Evolutionary conservation across 1,140 invertebrate genomes (phyloP).

Genomic region (Portunus trituberculatus): DNA sequence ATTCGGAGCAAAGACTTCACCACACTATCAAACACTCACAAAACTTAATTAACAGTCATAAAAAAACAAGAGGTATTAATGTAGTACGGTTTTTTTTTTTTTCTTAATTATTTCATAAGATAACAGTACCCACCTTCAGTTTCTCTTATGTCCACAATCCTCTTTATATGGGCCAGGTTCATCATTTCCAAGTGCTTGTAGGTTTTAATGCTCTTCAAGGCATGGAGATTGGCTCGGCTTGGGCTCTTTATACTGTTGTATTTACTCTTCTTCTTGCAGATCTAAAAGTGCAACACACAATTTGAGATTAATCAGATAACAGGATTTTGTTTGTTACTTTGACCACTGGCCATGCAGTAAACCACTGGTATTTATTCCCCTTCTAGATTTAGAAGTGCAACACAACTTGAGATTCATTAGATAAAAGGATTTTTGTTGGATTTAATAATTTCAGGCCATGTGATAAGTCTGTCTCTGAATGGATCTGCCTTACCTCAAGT

Average conservation of each 20-base stretch:
- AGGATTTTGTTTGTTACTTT: too few relatives aligned
- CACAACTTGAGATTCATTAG: too few relatives aligned
- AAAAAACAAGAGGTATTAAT: too few relatives aligned
- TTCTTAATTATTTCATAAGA: neutral
- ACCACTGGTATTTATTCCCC: too few relatives aligned
- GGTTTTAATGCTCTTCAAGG: conserved; percentile 83
- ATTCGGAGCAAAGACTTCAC: too few relatives aligned
- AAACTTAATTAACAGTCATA: too few relatives aligned
- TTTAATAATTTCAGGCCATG: too few relatives aligned
- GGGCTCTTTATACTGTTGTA: conserved; percentile 87
- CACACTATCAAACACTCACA: too few relatives aligned
- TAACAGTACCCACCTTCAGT: conserved; percentile 85
- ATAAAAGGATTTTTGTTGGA: too few relatives aligned
- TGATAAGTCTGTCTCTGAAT: neutral
- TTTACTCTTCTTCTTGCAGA: conserved; percentile 90
- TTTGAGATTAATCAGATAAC: neutral
- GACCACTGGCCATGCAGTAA: too few relatives aligned
- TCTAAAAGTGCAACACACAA: conserved; percentile 79
- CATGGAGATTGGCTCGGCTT: conserved; percentile 82
- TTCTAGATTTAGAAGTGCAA: too few relatives aligned
- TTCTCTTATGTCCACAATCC: conserved; percentile 94
- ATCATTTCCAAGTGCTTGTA: conserved; percentile 96
- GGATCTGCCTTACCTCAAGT: conserved; percentile 86
- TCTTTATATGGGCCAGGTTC: conserved; percentile 91
- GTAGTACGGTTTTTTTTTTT: too few relatives aligned